These are phyloP conservation scores for Melanerpes aurifrons DNA, from an alignment of 2,113 vertebrate genomes.

Conservation along the genomic window DNA sequence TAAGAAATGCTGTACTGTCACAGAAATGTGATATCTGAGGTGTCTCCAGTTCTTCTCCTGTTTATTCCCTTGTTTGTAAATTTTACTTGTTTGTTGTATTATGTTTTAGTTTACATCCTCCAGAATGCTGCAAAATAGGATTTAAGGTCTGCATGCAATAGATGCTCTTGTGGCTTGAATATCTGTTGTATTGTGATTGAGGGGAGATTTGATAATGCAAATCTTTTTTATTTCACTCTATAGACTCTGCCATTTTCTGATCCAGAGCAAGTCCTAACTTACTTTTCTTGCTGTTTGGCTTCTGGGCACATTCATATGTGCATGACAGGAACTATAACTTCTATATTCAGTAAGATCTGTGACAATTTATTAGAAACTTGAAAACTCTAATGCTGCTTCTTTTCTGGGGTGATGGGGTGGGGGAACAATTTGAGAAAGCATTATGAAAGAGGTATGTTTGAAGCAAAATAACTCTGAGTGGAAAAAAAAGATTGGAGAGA, in stretches of 20 bases:
- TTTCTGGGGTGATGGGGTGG: not conserved
- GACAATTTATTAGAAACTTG: not conserved
- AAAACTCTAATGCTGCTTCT: not conserved
- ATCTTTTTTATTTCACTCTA: not conserved
- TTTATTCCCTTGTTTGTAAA: not conserved
- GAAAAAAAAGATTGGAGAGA: not conserved
- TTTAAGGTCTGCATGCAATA: not conserved
- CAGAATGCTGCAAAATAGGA: not conserved
- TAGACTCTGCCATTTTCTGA: not conserved
- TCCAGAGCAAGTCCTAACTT: not conserved
- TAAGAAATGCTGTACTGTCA: not conserved
- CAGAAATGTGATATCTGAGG: fast-evolving
- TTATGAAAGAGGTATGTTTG: not conserved
- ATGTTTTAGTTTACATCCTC: not conserved
- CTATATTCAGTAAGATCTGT: not conserved
- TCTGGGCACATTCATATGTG: not conserved
- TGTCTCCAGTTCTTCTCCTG: not conserved
- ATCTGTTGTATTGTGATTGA: not conserved
- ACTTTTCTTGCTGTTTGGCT: not conserved
- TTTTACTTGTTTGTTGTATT: not conserved
- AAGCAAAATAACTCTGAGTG: not conserved
- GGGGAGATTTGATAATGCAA: not conserved
- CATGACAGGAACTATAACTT: not conserved
- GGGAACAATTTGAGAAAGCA: not conserved
- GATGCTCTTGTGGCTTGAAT: not conserved